Evolutionary conservation across 2,888 invertebrate species (phyloP), one percentile per base, ranked within the genome.

Genomic region (Galerucella calmariensis): DNA sequence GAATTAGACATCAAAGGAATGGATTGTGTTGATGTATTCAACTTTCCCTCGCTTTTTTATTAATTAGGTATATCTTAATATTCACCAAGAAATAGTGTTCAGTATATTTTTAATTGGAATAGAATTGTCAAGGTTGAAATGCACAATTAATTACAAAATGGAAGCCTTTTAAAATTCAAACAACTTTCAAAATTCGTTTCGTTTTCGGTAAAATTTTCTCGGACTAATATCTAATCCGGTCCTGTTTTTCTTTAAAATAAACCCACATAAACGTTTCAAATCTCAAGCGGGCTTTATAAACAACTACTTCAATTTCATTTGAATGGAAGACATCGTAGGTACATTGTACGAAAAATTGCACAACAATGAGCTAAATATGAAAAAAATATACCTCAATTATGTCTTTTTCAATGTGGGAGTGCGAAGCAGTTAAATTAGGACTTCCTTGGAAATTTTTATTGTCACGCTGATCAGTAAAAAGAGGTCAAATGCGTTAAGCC

Each of bases 341-440:
- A n/a, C 27, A 68, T 73, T 68, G 63, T 73, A 44, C n/a, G 46
- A 48, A 62, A 63, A 73, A 73, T 73, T 73, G 73, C 68, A 27
- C 68, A 58, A 73, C 73, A 73, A 73, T 63, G 61, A 56, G 62
- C 68, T 68, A 35, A 63, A 63, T 20, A 51, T 48, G 14, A 70
- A 63, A 59, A 68, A 68, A 53, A 20, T 27, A 61, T n/a, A 24
- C 20, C n/a, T 53, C 72, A 67, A 48, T 67, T 72, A 48, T 24
- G 20, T 67, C 58, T 67, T 68, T 61, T 51, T 68, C 44, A 68
- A 67, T 67, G 66, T 62, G 66, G 71, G 72, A 58, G 67, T 59
- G 48, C 41, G 46, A 20, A 44, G 35, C 46, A 27, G 48, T 59
- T 67, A 48, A 72, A 72, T 71, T 59, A 44, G 56, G 59, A 67